Percentiles rank a stretch among this genome's conserved stretches.
Conservation (phyloP, 1,140 invertebrate genomes). For the Drosophila subobscura region DNA sequence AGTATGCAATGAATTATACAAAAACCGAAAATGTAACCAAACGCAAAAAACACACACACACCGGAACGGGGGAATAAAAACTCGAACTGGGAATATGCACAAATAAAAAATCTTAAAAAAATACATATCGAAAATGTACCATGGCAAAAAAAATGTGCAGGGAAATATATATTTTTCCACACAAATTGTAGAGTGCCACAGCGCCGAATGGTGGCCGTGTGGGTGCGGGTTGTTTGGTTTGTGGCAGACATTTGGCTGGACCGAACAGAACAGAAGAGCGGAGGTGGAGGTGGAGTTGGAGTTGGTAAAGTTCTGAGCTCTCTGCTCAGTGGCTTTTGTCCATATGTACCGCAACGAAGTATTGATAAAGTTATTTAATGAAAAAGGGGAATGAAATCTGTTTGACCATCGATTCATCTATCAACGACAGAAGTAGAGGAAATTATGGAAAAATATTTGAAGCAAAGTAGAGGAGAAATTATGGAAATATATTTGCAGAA, state of each 20-base stretch:
- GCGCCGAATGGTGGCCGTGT: background rate
- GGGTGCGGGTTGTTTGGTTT: background rate
- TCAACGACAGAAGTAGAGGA: no score
- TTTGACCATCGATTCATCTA: no score
- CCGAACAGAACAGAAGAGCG: background rate
- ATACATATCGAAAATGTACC: slow-evolving; percentile 7
- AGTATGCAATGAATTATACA: slow-evolving; percentile 63
- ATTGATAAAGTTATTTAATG: background rate
- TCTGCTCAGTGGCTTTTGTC: background rate
- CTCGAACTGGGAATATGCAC: slow-evolving; percentile 8
- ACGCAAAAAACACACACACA: slow-evolving; percentile 15
- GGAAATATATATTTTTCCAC: slow-evolving; percentile 39
- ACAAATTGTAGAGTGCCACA: slow-evolving; percentile 12
- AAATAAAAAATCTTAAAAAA: slow-evolving; percentile 31
- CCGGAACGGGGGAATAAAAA: slow-evolving; percentile 10
- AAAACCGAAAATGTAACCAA: slow-evolving; percentile 19
- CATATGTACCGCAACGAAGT: background rate
- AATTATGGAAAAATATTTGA: no score
- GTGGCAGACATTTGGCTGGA: background rate
- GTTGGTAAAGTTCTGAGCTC: slow-evolving; percentile 2
- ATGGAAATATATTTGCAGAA: no score
- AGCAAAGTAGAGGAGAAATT: no score
- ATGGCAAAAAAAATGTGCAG: slow-evolving; percentile 17
- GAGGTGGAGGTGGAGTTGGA: no score
- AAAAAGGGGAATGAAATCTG: no score